Base-by-base conservation (phyloP, 2,888 invertebrate genomes). In the Macrosoma leucophasiata region DNA sequence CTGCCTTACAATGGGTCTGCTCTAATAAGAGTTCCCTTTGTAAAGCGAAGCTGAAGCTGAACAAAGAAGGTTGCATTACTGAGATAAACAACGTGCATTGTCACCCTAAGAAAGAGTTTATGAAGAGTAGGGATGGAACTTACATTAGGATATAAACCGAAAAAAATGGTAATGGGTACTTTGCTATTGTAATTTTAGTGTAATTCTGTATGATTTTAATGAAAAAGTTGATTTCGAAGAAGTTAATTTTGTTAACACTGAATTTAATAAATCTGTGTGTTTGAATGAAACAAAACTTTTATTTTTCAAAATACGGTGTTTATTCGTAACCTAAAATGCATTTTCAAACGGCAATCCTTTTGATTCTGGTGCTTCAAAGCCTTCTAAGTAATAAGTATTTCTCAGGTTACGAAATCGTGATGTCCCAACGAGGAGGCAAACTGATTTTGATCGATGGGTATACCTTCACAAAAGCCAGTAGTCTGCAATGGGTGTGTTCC, bases 401-500 rank as follows among this genome's bases (percentile, higher is more conserved):
- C n/a, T n/a, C n/a, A 15, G 26, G 15, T 26, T 26, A 26, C 15
- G 26, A 26, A 13, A 15, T 26, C 6, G 14, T 26, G 13, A 26
- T 13, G 15, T 13, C 26, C 3, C 10, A 26, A 7, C 14, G 26
- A 7, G 26, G 26, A 15, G 15, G 15, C 7, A 26, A 26, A 15
- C 14, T 26, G 26, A 13, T 44, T 4, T 37, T 65, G 0, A 23
- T 59, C 5, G 50, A 51, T 1, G 62, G 60, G 1, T 64, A 55
- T 22, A 66, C 69, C 0, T 70, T 55, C 21, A 39, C 48, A 0
- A 43, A 46, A 33, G 30, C 33, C 1, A 46, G 36, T 3, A 13
- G 19, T 0, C 42, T 26, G 3, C 29, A 35, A 8, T 67, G 65
- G 64, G 27, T 43, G 1, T 66, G 68, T 32, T 54, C 49, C 13